Conservation (phyloP, 53 echinoderm and acorn worm species). For the Paracentrotus lividus region DNA sequence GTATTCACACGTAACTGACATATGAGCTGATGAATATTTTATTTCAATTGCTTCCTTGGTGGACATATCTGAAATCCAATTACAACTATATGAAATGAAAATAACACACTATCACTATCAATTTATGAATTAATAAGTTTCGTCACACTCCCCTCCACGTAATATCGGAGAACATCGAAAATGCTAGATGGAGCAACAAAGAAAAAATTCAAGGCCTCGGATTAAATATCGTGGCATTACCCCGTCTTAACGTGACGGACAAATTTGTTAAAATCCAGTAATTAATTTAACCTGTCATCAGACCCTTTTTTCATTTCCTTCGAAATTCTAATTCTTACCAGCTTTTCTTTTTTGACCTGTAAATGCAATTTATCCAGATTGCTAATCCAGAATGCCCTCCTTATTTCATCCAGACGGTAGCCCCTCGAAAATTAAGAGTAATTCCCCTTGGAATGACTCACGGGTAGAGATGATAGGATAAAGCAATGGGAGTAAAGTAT, state of each 20-base stretch:
- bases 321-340: neutral
- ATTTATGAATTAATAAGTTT: neutral
- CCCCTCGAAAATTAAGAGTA: slow-evolving; percentile 44
- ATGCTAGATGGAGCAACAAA: neutral
- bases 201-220: neutral
- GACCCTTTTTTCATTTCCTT: neutral
- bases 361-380: slow-evolving; percentile 48
- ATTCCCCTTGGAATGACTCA: slow-evolving; percentile 41
- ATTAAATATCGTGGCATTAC: slow-evolving; percentile 12
- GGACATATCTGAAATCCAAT: neutral
- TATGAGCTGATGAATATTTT: no score
- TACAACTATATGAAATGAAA: neutral
- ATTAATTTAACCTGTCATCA: slow-evolving; percentile 33
- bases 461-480: neutral
- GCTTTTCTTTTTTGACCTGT: neutral
- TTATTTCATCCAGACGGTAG: slow-evolving; percentile 18
- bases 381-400: slow-evolving; percentile 29
- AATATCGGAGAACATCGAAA: neutral
- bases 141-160: neutral
- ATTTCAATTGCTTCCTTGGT: no score
- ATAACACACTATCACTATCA: neutral
- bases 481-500: neutral
- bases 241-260: neutral
- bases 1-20: no score
- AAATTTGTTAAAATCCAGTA: slow-evolving; percentile 17